Evolutionary conservation across 53 echinoderm and acorn worm genomes (phyloP), one percentile per base, ranked within the genome.

Genomic region (Paracentrotus lividus): DNA sequence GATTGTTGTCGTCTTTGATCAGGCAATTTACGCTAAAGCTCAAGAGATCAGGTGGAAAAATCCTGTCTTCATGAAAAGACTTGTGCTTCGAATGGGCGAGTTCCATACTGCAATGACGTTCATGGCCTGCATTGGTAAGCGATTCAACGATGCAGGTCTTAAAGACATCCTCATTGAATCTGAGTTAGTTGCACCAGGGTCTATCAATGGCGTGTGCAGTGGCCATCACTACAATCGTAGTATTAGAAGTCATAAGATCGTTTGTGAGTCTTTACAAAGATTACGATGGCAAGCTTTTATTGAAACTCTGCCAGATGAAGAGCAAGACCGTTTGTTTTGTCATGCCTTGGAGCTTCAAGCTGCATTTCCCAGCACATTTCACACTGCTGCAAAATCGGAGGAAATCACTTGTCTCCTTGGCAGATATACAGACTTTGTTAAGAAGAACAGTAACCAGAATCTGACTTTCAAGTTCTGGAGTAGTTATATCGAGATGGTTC

Each of bases 21-120:
- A 96, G 33, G 94, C 97, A 0, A 97, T 95, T n/a, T 97, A 94
- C 55, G 5, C 72, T 1, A 95, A 96, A 69, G 94, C 88, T 5
- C 93, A 95, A 72, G 2, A 24, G 1, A 90, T 96, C 5, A 40
- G 94, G 42, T 96, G 96, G 96, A 90, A 94, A 26, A 93, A 51
- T 44, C 44, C 84, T 21, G 6, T 12, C 14, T 92, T 85, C 34
- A 88, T 55, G 68, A 13, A 86, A 8, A 24, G 95, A n/a, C 84
- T 92, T 43, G 92, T 95, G 18, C 44, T 96, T 9, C 94, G 94
- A 9, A 8, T 40, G 91, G 95, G 95, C 42, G 93, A 60, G 12
- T 91, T 92, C 49, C 96, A 96, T 49, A 96, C 94, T 49, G 58
- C 53, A 24, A 76, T 85, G 66, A 42, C 69, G 14, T 59, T 93